Evolutionary conservation across 2,113 vertebrate species (phyloP), one percentile per base, ranked within the genome.

Genomic region (Pelobates fuscus): DNA sequence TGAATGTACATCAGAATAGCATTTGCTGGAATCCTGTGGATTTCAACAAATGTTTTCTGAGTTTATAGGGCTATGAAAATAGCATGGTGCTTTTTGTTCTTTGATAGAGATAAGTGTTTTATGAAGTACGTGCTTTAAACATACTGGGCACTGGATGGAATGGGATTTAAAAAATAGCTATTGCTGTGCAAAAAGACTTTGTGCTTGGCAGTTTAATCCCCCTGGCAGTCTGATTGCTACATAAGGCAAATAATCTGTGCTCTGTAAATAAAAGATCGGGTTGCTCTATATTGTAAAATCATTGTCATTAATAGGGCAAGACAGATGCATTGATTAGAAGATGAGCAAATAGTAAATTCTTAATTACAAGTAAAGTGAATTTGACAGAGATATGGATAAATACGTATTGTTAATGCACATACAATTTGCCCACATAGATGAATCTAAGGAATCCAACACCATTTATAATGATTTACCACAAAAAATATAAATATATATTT

Each of bases 221-320:
- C 26, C 73, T 52, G 52, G 65, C 64, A 68, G 52, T 67, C 32
- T 75, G 72, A 75, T 27, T 75, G 52, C 55, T 52, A 62, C 54
- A 75, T 75, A 41, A 57, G 65, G 41, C 41, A 68, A 57, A 76
- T 76, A 76, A 76, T 68, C 64, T 76, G 37, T 61, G 8, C 57
- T 30, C 43, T 52, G 73, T 30, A 76, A 49, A 75, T 23, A 76
- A 49, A 68, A 29, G 55, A 67, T 58, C 44, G 27, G 26, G 8
- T 46, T 24, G 24, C 52, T 64, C 3, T 14, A 21, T 54, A 32
- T 37, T 20, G 11, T 21, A 32, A 32, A 54, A 54, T 24, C 21
- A 43, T 25, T 32, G 21, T 10, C 62, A 26, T 46, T 46, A 23
- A 52, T 30, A 52, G 24, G 54, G 24, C 37, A 27, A 68, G 57